These are phyloP conservation scores for Acanthacorydalis orientalis DNA, from an alignment of 2,888 invertebrate genomes.

Conservation along the genomic window DNA sequence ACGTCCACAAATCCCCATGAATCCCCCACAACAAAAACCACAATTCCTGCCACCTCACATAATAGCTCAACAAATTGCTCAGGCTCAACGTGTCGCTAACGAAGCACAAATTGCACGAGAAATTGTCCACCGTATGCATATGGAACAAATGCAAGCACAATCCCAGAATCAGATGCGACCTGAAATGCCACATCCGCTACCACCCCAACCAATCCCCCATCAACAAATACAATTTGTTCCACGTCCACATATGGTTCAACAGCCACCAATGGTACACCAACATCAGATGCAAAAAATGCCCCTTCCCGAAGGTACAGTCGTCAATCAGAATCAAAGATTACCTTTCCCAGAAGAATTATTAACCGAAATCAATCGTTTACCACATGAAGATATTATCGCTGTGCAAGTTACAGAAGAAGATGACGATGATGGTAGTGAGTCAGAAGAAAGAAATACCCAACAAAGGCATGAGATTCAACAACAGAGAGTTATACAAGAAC, in stretches of 20 bases:
- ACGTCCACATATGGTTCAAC: slow-evolving; percentile 4
- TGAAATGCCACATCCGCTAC: slow-evolving; percentile 15
- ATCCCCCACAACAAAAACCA: slow-evolving; percentile 8
- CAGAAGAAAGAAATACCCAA: slow-evolving; percentile 5
- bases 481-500: slow-evolving; percentile 19
- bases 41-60: slow-evolving; percentile 3
- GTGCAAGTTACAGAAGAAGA: slow-evolving; percentile 14
- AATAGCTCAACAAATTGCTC: slow-evolving; percentile 5
- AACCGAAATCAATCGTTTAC: slow-evolving; percentile 24
- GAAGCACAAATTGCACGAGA: slow-evolving; percentile 24
- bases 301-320: slow-evolving; percentile 14
- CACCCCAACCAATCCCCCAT: slow-evolving; percentile 26
- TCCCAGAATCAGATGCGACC: slow-evolving; percentile 22
- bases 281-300: slow-evolving; percentile 15
- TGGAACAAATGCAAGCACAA: slow-evolving; percentile 13
- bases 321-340: slow-evolving; percentile 2
- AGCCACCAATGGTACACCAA: slow-evolving; percentile 1
- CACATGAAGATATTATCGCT: slow-evolving; percentile 23
- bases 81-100: slow-evolving; percentile 10
- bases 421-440: slow-evolving; percentile 1
- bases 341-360: slow-evolving; percentile 23
- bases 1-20: slow-evolving; percentile 8
- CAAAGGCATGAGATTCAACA: slow-evolving; percentile 13
- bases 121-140: slow-evolving; percentile 18
- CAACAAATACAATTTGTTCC: slow-evolving; percentile 24